Conservation (phyloP, 2,888 invertebrate species). For the Zygothrica quintamaculata region DNA sequence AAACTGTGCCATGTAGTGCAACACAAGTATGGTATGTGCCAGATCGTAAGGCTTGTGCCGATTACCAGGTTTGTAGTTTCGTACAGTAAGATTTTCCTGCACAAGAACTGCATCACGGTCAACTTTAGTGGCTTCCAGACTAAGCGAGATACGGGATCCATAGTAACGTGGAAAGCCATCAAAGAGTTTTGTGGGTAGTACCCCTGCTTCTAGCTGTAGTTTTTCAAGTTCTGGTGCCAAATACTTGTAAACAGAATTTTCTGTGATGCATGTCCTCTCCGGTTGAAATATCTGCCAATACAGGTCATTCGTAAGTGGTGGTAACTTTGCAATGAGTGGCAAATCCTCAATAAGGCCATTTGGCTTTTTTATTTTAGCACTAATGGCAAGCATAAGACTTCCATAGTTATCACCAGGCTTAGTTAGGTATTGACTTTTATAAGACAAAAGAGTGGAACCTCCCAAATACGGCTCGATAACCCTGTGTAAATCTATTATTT, state of each 20-base stretch:
- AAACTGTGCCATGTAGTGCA: conserved; percentile 86
- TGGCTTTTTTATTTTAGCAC: conserved; percentile 78
- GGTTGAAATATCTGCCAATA: conserved; percentile 86
- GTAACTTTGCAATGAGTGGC: conserved; percentile 86
- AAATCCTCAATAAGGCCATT: conserved; percentile 80
- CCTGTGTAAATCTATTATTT: conserved; percentile 73
- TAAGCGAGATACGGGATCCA: conserved; percentile 85
- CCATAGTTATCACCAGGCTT: conserved; percentile 88
- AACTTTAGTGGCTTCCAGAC: conserved; percentile 80
- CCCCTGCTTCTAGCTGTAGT: conserved; percentile 85
- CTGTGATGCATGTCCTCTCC: conserved; percentile 86
- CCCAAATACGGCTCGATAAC: conserved; percentile 77
- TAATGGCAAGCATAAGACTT: conserved; percentile 86
- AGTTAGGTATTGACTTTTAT: conserved; percentile 84
- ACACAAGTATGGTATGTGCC: conserved; percentile 84
- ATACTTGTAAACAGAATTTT: conserved; percentile 86
- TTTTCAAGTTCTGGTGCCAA: conserved; percentile 85
- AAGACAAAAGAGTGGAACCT: conserved; percentile 80
- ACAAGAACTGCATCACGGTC: conserved; percentile 87
- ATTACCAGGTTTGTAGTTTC: conserved; percentile 86
- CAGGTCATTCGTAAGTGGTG: conserved; percentile 86
- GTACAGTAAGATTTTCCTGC: conserved; percentile 86
- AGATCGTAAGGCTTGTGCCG: conserved; percentile 86
- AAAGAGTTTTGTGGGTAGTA: conserved; percentile 83
- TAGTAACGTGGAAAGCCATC: conserved; percentile 86